A percentile compares a stretch with the other conserved stretches of the same genome.
phyloP scores from a whole-genome alignment of 35 echinoderm and acorn worm species.

The Heliocidaris tuberculata region DNA sequence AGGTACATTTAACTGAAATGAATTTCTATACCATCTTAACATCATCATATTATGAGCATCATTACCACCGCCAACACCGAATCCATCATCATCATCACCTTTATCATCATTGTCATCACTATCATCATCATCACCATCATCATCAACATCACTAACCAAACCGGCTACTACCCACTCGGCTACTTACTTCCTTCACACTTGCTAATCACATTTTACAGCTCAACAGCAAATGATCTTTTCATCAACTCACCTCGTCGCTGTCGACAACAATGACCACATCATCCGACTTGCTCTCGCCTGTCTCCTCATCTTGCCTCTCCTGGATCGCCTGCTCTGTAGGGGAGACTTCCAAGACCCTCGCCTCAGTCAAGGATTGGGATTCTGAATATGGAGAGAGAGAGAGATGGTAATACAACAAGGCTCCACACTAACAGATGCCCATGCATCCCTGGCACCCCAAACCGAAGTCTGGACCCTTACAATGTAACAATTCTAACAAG shows the following conservation, averaged over 20 bases:
- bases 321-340: constrained; percentile 11
- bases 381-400: too few relatives aligned
- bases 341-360: background rate
- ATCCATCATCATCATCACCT: background rate
- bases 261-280: constrained; percentile 76
- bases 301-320: constrained; percentile 43
- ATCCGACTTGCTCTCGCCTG: constrained; percentile 47
- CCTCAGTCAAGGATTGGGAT: background rate
- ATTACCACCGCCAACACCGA: background rate
- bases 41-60: background rate
- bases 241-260: constrained; percentile 52
- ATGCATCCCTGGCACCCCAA: too few relatives aligned
- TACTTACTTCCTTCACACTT: background rate
- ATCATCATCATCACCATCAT: background rate
- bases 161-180: background rate
- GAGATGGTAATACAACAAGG: too few relatives aligned
- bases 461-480: too few relatives aligned
- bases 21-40: background rate
- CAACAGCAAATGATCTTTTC: background rate
- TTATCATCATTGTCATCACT: background rate
- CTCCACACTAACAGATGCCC: too few relatives aligned
- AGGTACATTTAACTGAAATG: too few relatives aligned
- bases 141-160: background rate
- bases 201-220: background rate
- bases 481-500: too few relatives aligned